A percentile compares a stretch with the other conserved stretches of the same genome.
These are phyloP conservation scores for Xiphydria camelus DNA, from an alignment of 2,888 invertebrate genomes.

Conservation along the genomic window DNA sequence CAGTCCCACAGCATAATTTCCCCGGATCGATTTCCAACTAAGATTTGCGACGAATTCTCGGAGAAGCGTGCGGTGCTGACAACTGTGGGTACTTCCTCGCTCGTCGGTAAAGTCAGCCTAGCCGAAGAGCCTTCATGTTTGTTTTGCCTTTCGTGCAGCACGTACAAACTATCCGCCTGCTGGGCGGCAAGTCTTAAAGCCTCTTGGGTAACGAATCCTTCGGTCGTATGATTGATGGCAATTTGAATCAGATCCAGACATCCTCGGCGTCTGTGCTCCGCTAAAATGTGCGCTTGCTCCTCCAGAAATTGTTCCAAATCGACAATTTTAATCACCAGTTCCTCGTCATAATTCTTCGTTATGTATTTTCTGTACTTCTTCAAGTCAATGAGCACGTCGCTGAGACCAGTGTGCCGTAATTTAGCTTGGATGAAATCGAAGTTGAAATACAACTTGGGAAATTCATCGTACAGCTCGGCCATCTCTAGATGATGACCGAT, in stretches of 20 bases:
- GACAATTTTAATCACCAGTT: slow-evolving; percentile 58
- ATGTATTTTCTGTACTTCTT: slow-evolving; percentile 67
- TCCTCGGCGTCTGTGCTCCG: slow-evolving; percentile 63
- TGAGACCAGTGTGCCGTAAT: slow-evolving; percentile 68
- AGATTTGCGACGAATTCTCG: slow-evolving; percentile 54
- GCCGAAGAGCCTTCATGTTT: slow-evolving; percentile 33
- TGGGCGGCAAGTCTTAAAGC: slow-evolving; percentile 62
- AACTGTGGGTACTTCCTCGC: slow-evolving; percentile 63
- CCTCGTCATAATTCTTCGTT: slow-evolving; percentile 59
- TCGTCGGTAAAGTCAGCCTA: slow-evolving; percentile 57
- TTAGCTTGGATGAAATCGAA: slow-evolving; percentile 73
- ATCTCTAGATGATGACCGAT: slow-evolving; percentile 71
- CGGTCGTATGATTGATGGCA: slow-evolving; percentile 67
- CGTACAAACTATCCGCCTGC: slow-evolving; percentile 62
- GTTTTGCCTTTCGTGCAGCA: slow-evolving; percentile 64
- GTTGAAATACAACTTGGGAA: slow-evolving; percentile 67
- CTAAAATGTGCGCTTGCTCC: slow-evolving; percentile 66
- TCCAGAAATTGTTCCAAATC: slow-evolving; percentile 67
- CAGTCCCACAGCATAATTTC: slow-evolving; percentile 64
- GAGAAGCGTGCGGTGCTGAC: slow-evolving; percentile 65
- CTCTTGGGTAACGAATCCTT: slow-evolving; percentile 63
- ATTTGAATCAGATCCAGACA: slow-evolving; percentile 69
- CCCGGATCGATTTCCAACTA: slow-evolving; percentile 60
- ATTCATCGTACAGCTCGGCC: slow-evolving; percentile 62
- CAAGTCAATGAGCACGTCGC: slow-evolving; percentile 71